phyloP scores from a whole-genome alignment of 2,113 vertebrate genomes.

The Nibea albiflora region DNA sequence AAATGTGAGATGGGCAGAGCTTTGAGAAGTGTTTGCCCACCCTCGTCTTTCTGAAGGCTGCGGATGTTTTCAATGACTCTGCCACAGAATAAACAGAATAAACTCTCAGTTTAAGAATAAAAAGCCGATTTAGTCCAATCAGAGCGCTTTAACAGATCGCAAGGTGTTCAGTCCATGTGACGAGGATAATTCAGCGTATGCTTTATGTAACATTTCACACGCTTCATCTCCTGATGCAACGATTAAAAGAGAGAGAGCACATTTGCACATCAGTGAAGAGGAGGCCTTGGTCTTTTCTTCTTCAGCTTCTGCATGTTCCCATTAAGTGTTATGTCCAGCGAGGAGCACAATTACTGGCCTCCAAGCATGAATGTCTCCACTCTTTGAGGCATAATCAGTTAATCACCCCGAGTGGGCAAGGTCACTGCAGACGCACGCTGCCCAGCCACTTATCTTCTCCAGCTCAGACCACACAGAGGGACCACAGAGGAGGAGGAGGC shows the following conservation, averaged over 20 bases:
- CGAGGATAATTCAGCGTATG: background rate
- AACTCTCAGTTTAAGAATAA: background rate
- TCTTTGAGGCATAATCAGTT: slow-evolving; percentile 56
- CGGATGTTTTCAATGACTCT: slow-evolving; percentile 14
- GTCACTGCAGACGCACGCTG: slow-evolving; percentile 38
- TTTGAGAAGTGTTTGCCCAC: slow-evolving; percentile 20
- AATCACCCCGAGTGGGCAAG: slow-evolving; percentile 50
- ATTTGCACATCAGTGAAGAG: background rate
- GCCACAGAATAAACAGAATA: slow-evolving; percentile 4
- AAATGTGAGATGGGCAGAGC: background rate
- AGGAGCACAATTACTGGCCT: slow-evolving; percentile 11
- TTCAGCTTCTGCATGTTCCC: slow-evolving; percentile 27
- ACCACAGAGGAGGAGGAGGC: background rate
- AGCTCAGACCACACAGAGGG: slow-evolving; percentile 32
- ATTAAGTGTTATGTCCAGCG: background rate
- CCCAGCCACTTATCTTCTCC: slow-evolving; percentile 44
- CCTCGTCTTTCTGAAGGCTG: slow-evolving; percentile 34
- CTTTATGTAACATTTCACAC: background rate
- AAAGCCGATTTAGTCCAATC: background rate
- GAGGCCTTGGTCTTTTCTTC: background rate
- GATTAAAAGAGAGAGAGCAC: background rate
- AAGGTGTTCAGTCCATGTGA: background rate
- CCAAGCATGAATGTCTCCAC: slow-evolving; percentile 54
- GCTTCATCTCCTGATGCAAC: background rate
- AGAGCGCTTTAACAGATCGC: background rate